Conservation (phyloP, 2,113 vertebrate species). For the Clupea harengus region DNA sequence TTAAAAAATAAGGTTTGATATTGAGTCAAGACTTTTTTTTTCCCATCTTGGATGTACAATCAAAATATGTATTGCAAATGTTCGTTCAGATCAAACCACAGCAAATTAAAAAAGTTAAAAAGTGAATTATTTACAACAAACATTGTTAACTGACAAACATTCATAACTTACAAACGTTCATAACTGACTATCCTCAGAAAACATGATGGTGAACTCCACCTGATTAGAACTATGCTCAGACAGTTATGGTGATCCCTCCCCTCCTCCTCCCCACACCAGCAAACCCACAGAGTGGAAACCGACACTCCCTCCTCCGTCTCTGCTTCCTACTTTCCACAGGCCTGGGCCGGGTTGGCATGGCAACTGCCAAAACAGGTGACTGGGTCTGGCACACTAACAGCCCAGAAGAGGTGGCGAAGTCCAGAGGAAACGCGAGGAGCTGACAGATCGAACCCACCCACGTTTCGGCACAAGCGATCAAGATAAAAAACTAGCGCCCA, state of each 20-base stretch:
- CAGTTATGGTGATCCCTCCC: neutral
- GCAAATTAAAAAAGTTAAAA: neutral
- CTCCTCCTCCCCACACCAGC: neutral
- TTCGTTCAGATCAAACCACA: neutral
- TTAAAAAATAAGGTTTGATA: too few species aligned
- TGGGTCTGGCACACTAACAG: neutral
- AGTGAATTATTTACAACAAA: neutral
- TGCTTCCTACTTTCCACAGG: neutral
- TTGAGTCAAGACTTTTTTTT: neutral
- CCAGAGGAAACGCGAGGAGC: neutral
- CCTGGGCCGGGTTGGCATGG: neutral
- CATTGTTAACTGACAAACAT: too few species aligned
- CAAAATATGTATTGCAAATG: neutral
- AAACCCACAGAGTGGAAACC: neutral
- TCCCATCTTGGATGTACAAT: too few species aligned
- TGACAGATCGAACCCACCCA: neutral
- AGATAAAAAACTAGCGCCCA: neutral
- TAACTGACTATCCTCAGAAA: neutral
- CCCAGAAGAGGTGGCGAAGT: neutral
- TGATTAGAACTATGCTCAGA: neutral
- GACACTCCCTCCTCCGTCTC: neutral
- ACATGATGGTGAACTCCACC: neutral
- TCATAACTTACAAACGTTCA: too few species aligned
- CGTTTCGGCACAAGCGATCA: neutral
- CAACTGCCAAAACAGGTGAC: slow-evolving; percentile 6